These are phyloP conservation scores for Drosophila rufa DNA, from an alignment of 1,140 invertebrate genomes.

Conservation along the genomic window DNA sequence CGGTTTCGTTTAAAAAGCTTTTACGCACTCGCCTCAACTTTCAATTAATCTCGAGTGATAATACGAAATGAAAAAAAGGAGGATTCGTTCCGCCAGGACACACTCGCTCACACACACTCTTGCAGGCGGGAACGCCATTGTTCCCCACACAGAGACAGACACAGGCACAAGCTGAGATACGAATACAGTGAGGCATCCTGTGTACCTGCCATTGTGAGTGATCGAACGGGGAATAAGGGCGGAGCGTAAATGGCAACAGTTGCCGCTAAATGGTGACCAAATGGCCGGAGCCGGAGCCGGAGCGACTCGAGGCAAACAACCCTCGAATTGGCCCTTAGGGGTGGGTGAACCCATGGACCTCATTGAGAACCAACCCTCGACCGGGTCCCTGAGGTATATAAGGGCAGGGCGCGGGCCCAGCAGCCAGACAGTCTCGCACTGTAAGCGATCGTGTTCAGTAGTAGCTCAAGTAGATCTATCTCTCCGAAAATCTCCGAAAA, in stretches of 20 bases:
- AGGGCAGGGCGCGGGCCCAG: conserved; percentile 31
- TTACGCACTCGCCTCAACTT: conserved; percentile 40
- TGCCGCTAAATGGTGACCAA: conserved; percentile 78
- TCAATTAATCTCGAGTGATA: conserved; percentile 52
- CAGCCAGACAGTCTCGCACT: conserved; percentile 69
- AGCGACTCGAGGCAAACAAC: conserved; percentile 63
- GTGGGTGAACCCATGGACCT: conserved; percentile 16
- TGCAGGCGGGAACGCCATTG: conserved; percentile 30
- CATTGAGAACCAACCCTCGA: conserved; percentile 51
- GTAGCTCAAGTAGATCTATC: conserved; percentile 18
- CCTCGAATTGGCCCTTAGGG: conserved; percentile 71
- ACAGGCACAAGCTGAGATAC: not conserved
- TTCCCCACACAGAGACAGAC: conserved; percentile 10
- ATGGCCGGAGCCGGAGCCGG: conserved; percentile 61
- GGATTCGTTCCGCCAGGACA: conserved; percentile 45
- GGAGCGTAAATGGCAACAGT: conserved; percentile 82
- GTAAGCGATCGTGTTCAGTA: conserved; percentile 73
- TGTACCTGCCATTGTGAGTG: conserved; percentile 67
- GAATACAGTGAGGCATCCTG: conserved; percentile 2
- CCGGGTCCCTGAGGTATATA: conserved; percentile 54
- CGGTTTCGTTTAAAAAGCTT: conserved; percentile 43
- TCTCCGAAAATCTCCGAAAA: conserved; percentile 1
- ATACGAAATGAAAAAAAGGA: conserved; percentile 37
- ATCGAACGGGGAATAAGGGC: conserved; percentile 65
- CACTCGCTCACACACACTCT: conserved; percentile 3